Percentiles rank a stretch among this genome's conserved stretches.
These are phyloP conservation scores for Drosophila sucinea DNA, from an alignment of 1,140 invertebrate species.

Conservation along the genomic window DNA sequence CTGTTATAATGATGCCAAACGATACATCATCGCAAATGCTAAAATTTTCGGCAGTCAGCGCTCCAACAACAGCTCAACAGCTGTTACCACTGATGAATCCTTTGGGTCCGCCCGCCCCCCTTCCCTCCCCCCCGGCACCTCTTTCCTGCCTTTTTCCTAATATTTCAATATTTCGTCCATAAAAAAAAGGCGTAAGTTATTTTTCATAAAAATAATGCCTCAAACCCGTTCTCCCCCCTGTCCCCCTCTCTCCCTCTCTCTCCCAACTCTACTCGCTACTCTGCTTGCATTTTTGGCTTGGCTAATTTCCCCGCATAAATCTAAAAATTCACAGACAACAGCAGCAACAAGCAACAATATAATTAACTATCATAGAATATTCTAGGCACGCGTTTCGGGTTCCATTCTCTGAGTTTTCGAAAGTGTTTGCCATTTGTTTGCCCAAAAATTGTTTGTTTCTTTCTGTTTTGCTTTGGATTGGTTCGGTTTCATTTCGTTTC, in stretches of 20 bases:
- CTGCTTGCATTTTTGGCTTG: constrained; percentile 55
- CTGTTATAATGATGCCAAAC: constrained; percentile 77
- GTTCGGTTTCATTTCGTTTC: constrained; percentile 2
- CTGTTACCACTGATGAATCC: constrained; percentile 80
- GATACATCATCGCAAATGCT: constrained; percentile 81
- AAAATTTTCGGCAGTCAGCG: constrained; percentile 72
- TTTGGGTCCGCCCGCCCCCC: constrained; percentile 64
- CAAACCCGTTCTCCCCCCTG: background rate
- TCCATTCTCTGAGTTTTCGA: constrained; percentile 30
- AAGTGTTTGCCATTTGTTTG: constrained; percentile 55
- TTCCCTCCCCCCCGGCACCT: background rate
- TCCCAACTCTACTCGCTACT: background rate
- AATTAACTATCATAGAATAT: constrained; percentile 81
- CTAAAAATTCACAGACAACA: constrained; percentile 34
- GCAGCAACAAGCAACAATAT: constrained; percentile 41
- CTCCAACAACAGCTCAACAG: constrained; percentile 55
- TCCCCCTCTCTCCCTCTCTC: constrained; percentile 4
- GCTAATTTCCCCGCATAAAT: constrained; percentile 65
- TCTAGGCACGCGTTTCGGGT: constrained; percentile 58
- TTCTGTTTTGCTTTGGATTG: constrained; percentile 6
- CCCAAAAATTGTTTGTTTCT: constrained; percentile 23
- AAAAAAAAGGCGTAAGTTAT: constrained; percentile 76
- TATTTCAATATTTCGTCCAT: constrained; percentile 79
- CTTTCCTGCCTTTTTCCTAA: constrained; percentile 31
- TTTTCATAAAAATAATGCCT: constrained; percentile 62